Conservation (phyloP, 2,113 vertebrate species). For the Zosterops japonicus region DNA sequence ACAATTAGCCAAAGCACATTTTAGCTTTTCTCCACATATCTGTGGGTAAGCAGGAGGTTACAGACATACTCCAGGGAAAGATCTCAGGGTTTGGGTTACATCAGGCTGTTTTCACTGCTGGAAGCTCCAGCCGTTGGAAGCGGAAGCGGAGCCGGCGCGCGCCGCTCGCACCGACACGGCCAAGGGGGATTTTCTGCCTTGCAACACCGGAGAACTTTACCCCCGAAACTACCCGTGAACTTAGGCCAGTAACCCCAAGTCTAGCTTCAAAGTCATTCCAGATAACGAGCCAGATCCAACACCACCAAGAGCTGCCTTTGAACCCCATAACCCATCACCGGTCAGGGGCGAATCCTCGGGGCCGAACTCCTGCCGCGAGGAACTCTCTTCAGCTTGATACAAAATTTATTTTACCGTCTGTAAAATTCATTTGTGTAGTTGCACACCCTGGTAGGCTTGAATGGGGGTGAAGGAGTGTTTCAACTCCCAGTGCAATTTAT, state of each 20-base stretch:
- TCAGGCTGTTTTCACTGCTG: background rate
- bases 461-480: slow-evolving; percentile 34
- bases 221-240: background rate
- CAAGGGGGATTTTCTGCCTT: background rate
- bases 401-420: slow-evolving; percentile 32
- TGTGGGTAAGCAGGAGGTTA: background rate
- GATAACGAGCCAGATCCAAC: background rate
- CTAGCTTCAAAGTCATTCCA: background rate
- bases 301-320: background rate
- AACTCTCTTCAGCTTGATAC: background rate
- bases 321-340: background rate
- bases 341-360: background rate
- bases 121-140: background rate
- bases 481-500: slow-evolving; percentile 36
- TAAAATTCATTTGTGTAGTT: slow-evolving; percentile 39
- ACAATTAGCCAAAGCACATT: fast-evolving
- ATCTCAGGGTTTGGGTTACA: background rate
- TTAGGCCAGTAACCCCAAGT: background rate
- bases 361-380: background rate
- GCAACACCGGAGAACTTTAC: background rate
- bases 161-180: fast-evolving
- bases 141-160: background rate
- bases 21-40: background rate
- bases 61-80: background rate
- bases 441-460: slow-evolving; percentile 22